Evolutionary conservation across 1,140 invertebrate genomes (phyloP), one percentile per base, ranked within the genome.

Genomic region (Drosophila parabipectinata): DNA sequence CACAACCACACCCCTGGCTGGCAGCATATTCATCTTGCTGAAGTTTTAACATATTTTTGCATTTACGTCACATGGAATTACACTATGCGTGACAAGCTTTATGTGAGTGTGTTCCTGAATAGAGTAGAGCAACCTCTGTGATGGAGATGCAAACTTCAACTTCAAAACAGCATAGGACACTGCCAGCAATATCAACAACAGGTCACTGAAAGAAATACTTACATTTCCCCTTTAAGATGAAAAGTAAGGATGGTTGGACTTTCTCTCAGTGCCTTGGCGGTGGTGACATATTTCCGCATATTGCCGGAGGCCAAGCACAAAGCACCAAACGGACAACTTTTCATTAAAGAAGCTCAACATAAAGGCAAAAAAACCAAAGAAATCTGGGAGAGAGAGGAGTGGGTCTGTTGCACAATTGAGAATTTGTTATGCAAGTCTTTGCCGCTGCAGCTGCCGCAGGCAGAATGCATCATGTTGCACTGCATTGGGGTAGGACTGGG

Each of bases 11-110:
- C 7, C 28, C 28, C 24, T 5, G 18, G 26, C 26, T 26, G 26
- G 26, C 26, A 26, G 4, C 50, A 9, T 63, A 69, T 84, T 87
- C 75, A 85, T 84, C 68, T 74, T 63, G 73, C 47, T 53, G 59
- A 73, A 75, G 75, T 87, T 87, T 87, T 82, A 87, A 82, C 82
- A 87, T 85, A 85, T 85, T 87, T 85, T 85, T 85, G 82, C 82
- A 87, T 85, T 85, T 85, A 87, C 82, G 82, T 85, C 82, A 85
- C 82, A 85, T 81, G 82, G 72, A 81, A 84, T 84, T 84, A 81
- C 68, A 74, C 81, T 87, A 77, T 81, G 82, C 82, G 82, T 85
- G 82, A 85, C 82, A 87, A 78, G 82, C 83, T 87, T 85, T 47
- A 45, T n/a, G 45, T 39, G n/a, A 41, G 34, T 44, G 54, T 67